phyloP scores from a whole-genome alignment of 1,140 invertebrate genomes.

The Heliconius hewitsoni region DNA sequence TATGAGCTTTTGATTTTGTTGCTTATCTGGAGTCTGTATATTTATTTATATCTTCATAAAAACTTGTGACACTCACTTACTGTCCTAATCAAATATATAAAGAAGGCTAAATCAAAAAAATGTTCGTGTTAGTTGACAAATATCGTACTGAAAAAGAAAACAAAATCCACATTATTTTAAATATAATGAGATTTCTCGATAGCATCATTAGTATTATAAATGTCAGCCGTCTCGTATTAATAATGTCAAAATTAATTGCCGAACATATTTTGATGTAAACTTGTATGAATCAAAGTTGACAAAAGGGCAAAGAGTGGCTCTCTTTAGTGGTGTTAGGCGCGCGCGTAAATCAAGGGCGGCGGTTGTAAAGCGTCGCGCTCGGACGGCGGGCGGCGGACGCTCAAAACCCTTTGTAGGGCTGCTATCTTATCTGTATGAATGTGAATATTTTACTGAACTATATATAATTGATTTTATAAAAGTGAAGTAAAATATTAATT shows the following conservation, averaged over 20 bases:
- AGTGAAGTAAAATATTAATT: no score
- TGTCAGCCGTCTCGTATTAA: not conserved
- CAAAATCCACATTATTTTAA: not conserved
- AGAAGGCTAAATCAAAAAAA: not conserved
- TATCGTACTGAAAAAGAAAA: not conserved
- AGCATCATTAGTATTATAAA: not conserved
- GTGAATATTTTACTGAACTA: not conserved
- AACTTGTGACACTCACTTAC: no score
- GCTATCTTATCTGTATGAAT: not conserved
- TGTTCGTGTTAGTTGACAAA: not conserved
- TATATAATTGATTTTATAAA: not conserved
- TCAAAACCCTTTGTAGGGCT: not conserved
- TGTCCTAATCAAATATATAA: no score
- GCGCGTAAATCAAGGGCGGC: slow-evolving; percentile 27
- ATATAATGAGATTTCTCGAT: not conserved
- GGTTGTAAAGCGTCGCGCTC: slow-evolving; percentile 36
- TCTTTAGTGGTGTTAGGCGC: slow-evolving; percentile 32
- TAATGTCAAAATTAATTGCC: not conserved
- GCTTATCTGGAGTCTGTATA: no score
- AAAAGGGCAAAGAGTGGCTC: slow-evolving; percentile 20
- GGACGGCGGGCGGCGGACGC: not conserved
- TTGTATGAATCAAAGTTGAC: slow-evolving; percentile 3
- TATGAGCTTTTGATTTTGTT: no score
- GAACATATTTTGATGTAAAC: not conserved
- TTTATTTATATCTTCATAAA: no score